Base-by-base conservation (phyloP, 2,888 invertebrate species). In the Flabesymbios commensalis region DNA sequence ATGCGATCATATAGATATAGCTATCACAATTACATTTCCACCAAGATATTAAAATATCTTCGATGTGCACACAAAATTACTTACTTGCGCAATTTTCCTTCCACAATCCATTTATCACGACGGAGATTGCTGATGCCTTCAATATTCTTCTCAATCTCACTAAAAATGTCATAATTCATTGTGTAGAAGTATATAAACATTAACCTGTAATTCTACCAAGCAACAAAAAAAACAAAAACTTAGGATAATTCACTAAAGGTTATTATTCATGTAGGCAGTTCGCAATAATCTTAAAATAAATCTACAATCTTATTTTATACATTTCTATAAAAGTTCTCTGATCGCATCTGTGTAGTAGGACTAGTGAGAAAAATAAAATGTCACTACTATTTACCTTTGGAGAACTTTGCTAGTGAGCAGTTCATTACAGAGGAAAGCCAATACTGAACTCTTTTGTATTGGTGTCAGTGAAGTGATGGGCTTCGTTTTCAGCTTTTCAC, bases 381-480 rank as follows among this genome's bases (percentile, higher is more conserved):
- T n/a, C n/a, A n/a, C n/a, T n/a, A n/a, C n/a, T 57, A 56, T 71
- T 65, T 73, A 81, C 77, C 75, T 70, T 22, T 92, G 86, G 69
- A 96, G 91, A 10, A 92, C 89, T 83, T 94, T 94, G 83, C 94
- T 95, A 83, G 94, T 92, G 47, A 97, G 86, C 72, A 98, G 86
- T 82, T 98, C 96, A 83, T 97, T 93, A 84, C 96, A 96, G 29
- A 97, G 87, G 84, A 91, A 94, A 1, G 93, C 92, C 51, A 97
- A 84, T 75, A 96, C 91, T 68, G 90, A 89, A 0, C 94, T 90
- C 81, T 97, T 97, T 70, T 90, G 88, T 0, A 91, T 90, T 1
- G 94, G 88, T 78, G 89, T 90, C 2, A 97, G 85, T 0, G 94
- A 89, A 60, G 93, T 87, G 85, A 93, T 94, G 0, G 95, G 92